These are phyloP conservation scores for Megaceryle alcyon DNA, from an alignment of 2,797 vertebrate genomes.

Conservation along the genomic window DNA sequence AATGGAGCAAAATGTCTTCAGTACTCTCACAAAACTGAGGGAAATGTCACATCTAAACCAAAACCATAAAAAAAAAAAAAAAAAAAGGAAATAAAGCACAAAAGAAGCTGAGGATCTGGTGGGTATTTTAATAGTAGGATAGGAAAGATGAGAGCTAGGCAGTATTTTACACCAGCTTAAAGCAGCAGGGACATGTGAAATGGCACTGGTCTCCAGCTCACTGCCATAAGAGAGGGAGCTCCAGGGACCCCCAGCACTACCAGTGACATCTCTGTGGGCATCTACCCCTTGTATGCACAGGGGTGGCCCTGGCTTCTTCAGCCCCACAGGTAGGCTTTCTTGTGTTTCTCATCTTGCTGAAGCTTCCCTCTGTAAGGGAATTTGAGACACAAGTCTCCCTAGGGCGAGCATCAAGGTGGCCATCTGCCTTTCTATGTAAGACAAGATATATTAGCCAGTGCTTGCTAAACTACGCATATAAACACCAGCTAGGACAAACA, in stretches of 20 bases:
- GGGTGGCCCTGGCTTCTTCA: background rate
- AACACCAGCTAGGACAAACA: background rate
- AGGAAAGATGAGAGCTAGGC: background rate
- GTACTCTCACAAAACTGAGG: slow-evolving; percentile 2
- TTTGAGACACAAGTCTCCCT: background rate
- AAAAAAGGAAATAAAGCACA: background rate
- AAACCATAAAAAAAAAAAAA: slow-evolving; percentile 24
- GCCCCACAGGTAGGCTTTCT: background rate
- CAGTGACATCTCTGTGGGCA: fast-evolving
- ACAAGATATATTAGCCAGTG: background rate
- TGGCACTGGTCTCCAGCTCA: background rate
- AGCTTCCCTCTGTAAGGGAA: background rate
- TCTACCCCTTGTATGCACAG: fast-evolving
- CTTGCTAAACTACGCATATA: background rate
- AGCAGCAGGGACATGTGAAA: background rate
- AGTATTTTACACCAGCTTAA: background rate
- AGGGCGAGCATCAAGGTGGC: background rate
- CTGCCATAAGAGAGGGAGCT: background rate
- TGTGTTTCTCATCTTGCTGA: background rate
- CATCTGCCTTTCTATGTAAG: background rate
- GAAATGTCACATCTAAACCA: slow-evolving; percentile 25
- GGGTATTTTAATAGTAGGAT: slow-evolving; percentile 3
- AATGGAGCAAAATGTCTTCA: slow-evolving; percentile 47
- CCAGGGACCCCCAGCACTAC: background rate
- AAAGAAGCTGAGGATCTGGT: background rate